These are phyloP conservation scores for Synergus itoensis DNA, from an alignment of 2,888 invertebrate genomes.

Conservation along the genomic window DNA sequence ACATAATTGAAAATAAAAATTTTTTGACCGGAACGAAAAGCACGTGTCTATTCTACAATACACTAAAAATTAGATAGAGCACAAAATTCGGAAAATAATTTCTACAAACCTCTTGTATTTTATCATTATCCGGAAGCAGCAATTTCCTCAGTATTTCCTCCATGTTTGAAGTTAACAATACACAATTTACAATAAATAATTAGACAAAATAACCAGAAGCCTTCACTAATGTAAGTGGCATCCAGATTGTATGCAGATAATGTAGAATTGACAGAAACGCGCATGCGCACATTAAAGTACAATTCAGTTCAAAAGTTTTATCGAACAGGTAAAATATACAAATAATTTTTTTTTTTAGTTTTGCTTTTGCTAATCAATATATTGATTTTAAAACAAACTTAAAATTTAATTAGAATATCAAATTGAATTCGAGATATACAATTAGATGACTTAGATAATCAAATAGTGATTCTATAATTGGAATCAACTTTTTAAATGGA, in stretches of 20 bases:
- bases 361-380: background rate
- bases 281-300: conserved; percentile 15
- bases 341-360: background rate
- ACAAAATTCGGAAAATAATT: background rate
- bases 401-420: background rate
- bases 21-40: background rate
- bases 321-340: background rate
- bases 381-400: background rate
- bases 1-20: background rate
- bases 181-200: conserved; percentile 29
- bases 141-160: conserved; percentile 83
- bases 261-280: background rate
- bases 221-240: background rate
- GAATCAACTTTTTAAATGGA: background rate
- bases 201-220: conserved; percentile 5
- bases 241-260: no score
- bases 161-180: conserved; percentile 74
- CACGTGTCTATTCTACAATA: conserved; percentile 44
- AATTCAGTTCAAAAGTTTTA: background rate
- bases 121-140: conserved; percentile 81
- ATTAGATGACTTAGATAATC: no score
- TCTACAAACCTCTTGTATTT: conserved; percentile 81
- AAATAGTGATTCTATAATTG: background rate
- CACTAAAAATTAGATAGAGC: background rate
- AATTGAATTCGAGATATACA: no score